These are phyloP conservation scores for Apeira syringaria DNA, from an alignment of 2,888 invertebrate species.

Conservation along the genomic window DNA sequence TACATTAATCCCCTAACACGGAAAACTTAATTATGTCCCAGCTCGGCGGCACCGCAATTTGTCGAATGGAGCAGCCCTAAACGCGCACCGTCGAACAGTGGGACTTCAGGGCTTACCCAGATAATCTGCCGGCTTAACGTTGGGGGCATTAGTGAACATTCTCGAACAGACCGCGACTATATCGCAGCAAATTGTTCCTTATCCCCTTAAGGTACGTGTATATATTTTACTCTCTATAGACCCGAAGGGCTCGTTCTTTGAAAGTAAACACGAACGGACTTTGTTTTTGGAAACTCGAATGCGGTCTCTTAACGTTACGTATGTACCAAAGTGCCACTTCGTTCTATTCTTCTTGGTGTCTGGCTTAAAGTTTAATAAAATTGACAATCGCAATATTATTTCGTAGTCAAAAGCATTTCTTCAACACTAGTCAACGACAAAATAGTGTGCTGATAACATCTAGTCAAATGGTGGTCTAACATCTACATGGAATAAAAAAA, in stretches of 20 bases:
- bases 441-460: too few relatives aligned
- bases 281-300: too few relatives aligned
- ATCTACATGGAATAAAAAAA: too few relatives aligned
- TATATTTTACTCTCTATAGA: not conserved
- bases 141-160: conserved; percentile 53
- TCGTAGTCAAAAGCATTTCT: too few relatives aligned
- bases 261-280: not conserved
- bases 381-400: too few relatives aligned
- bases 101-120: conserved; percentile 47
- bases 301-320: too few relatives aligned
- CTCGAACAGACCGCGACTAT: conserved; percentile 42
- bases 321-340: too few relatives aligned
- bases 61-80: conserved; percentile 18
- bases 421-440: too few relatives aligned
- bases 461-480: too few relatives aligned
- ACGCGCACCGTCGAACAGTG: conserved; percentile 36
- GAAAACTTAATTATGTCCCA: conserved; percentile 16
- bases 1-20: not conserved
- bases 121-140: conserved; percentile 60
- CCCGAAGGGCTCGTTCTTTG: conserved; percentile 1
- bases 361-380: too few relatives aligned
- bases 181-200: conserved; percentile 41
- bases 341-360: too few relatives aligned
- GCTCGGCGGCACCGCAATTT: conserved; percentile 12
- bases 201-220: conserved; percentile 10